A percentile compares a stretch with the other conserved stretches of the same genome.
Conservation (phyloP, 2,888 invertebrate species). For the Agrochola circellaris region DNA sequence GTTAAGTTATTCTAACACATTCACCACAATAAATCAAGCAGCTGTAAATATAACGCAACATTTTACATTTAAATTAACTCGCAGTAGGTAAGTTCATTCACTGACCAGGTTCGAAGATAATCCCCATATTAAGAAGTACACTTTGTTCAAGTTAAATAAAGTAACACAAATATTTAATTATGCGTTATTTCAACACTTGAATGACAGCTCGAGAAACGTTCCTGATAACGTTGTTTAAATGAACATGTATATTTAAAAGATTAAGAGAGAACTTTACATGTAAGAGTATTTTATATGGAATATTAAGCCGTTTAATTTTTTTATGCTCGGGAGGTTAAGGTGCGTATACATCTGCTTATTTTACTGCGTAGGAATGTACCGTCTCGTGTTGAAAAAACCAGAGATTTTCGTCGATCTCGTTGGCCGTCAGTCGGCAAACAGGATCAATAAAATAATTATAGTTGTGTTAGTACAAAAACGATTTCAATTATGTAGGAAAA, state of each 20-base stretch:
- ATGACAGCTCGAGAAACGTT: conserved; percentile 64
- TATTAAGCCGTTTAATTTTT: conserved; percentile 38
- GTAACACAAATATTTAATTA: conserved; percentile 71
- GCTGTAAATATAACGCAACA: conserved; percentile 44
- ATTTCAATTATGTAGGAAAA: background rate
- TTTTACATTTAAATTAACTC: conserved; percentile 54
- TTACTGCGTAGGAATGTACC: background rate
- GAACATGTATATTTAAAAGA: conserved; percentile 60
- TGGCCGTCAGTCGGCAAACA: background rate
- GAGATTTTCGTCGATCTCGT: background rate
- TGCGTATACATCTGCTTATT: background rate
- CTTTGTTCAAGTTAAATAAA: conserved; percentile 61
- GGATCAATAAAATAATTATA: background rate
- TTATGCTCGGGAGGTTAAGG: conserved; percentile 10
- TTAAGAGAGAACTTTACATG: conserved; percentile 47
- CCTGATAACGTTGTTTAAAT: conserved; percentile 66
- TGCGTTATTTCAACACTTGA: conserved; percentile 66
- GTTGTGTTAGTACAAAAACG: background rate
- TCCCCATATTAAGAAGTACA: conserved; percentile 58
- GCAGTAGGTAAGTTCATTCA: conserved; percentile 55
- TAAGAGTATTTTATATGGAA: conserved; percentile 31
- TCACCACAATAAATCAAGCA: conserved; percentile 28
- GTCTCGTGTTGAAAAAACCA: background rate
- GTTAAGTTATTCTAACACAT: conserved; percentile 22
- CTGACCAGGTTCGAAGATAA: conserved; percentile 61